Evolutionary conservation across 2,797 vertebrate genomes (phyloP).

Genomic region (Manis pentadactyla): DNA sequence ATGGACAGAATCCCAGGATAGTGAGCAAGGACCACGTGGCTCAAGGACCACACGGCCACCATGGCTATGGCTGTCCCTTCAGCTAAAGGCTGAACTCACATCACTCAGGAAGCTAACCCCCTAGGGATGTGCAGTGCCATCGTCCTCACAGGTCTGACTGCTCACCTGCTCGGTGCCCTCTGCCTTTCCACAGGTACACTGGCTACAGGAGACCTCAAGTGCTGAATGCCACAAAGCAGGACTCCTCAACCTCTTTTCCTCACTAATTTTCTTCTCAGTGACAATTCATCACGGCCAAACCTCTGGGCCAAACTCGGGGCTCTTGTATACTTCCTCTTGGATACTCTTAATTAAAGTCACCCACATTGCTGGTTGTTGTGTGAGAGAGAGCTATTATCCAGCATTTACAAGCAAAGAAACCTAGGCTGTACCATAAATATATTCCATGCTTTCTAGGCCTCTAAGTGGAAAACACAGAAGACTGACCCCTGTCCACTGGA

Average conservation of each 20-base stretch:
- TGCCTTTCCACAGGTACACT: background rate
- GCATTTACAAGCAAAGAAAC: background rate
- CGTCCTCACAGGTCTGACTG: background rate
- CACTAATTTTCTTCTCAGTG: background rate
- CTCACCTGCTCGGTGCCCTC: background rate
- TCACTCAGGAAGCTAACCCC: background rate
- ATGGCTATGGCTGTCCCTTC: background rate
- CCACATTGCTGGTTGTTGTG: background rate
- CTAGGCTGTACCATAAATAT: background rate
- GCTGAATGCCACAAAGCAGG: too few relatives aligned
- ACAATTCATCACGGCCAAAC: background rate
- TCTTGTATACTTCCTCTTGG: background rate
- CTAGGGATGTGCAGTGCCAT: accelerated
- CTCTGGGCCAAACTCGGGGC: background rate
- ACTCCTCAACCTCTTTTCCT: background rate
- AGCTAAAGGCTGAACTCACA: background rate
- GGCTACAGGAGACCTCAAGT: background rate
- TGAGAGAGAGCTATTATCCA: background rate
- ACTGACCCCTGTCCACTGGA: background rate
- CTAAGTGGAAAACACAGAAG: background rate
- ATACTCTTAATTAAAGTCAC: background rate
- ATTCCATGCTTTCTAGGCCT: background rate
- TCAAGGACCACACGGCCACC: background rate
- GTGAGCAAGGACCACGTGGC: accelerated
- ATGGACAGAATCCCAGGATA: too few relatives aligned